These are phyloP conservation scores for Trissolcus brochymenae DNA, from an alignment of 2,888 invertebrate genomes.

Conservation along the genomic window DNA sequence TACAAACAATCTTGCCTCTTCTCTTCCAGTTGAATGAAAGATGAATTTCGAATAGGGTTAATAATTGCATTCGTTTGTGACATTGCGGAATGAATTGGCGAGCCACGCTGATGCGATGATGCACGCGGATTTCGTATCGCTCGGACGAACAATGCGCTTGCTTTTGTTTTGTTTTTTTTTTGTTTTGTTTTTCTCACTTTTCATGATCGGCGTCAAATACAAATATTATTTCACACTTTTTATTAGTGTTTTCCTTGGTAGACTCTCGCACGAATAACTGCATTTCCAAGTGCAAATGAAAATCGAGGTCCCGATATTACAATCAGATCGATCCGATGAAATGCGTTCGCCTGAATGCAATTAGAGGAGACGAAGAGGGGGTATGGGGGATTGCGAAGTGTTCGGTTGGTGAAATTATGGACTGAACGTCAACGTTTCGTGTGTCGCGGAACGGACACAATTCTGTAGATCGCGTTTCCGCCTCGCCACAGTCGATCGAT, in stretches of 20 bases:
- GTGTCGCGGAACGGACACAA: conserved; percentile 42
- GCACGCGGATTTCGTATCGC: conserved; percentile 17
- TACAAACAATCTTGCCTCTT: too few relatives aligned
- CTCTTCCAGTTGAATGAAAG: too few relatives aligned
- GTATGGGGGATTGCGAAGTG: neutral
- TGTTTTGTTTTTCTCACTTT: neutral
- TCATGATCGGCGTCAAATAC: conserved; percentile 10
- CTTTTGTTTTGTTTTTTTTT: neutral
- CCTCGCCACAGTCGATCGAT: conserved; percentile 58
- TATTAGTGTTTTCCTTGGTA: conserved; percentile 13
- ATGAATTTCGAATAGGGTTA: conserved; percentile 12
- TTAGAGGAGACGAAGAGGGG: conserved; percentile 2
- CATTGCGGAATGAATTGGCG: conserved; percentile 21
- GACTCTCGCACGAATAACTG: conserved; percentile 11
- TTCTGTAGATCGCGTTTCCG: conserved; percentile 61
- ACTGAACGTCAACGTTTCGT: conserved; percentile 20
- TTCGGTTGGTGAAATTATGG: conserved; percentile 21
- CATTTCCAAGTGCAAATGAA: neutral
- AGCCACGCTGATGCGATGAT: neutral
- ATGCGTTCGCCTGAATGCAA: neutral
- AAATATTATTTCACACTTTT: conserved; percentile 33
- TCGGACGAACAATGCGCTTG: conserved; percentile 15
- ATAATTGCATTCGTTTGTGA: conserved; percentile 28
- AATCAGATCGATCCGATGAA: conserved; percentile 8
- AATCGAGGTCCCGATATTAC: conserved; percentile 9